phyloP scores from a whole-genome alignment of 2,888 invertebrate species.

The Acrobasis suavella region DNA sequence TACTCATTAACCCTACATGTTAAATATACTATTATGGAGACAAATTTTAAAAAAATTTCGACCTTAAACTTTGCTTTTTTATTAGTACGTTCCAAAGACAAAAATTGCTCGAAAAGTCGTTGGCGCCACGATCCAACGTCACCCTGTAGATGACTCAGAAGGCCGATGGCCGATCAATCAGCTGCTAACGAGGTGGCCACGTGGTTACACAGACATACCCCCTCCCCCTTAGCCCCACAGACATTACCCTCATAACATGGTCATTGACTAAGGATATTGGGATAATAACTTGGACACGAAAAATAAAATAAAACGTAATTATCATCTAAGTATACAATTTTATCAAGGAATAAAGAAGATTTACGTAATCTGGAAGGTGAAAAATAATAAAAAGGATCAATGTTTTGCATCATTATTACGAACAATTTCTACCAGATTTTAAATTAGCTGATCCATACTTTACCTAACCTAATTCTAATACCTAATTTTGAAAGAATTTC shows the following conservation, averaged over 20 bases:
- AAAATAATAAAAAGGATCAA: too few relatives aligned
- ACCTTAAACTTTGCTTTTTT: too few relatives aligned
- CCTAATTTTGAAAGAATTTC: too few relatives aligned
- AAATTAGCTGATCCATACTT: too few relatives aligned
- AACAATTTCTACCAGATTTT: too few relatives aligned
- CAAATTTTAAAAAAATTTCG: too few relatives aligned
- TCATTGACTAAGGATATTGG: slow-evolving; percentile 26
- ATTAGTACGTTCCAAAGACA: too few relatives aligned
- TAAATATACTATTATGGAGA: too few relatives aligned
- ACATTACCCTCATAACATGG: slow-evolving; percentile 35
- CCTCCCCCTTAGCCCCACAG: slow-evolving; percentile 17
- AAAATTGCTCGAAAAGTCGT: background rate
- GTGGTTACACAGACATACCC: slow-evolving; percentile 44
- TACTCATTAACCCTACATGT: too few relatives aligned
- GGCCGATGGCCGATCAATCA: slow-evolving; percentile 76
- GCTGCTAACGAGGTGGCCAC: slow-evolving; percentile 73
- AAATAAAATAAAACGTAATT: slow-evolving; percentile 15
- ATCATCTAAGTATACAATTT: background rate
- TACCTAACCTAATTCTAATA: too few relatives aligned
- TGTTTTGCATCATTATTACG: too few relatives aligned
- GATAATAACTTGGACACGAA: slow-evolving; percentile 18
- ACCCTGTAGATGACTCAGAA: slow-evolving; percentile 56
- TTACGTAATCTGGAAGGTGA: background rate
- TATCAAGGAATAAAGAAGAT: background rate
- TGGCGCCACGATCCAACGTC: slow-evolving; percentile 33